Evolutionary conservation across 2,113 vertebrate genomes (phyloP), one percentile per base, ranked within the genome.

Genomic region (Hippotragus niger): DNA sequence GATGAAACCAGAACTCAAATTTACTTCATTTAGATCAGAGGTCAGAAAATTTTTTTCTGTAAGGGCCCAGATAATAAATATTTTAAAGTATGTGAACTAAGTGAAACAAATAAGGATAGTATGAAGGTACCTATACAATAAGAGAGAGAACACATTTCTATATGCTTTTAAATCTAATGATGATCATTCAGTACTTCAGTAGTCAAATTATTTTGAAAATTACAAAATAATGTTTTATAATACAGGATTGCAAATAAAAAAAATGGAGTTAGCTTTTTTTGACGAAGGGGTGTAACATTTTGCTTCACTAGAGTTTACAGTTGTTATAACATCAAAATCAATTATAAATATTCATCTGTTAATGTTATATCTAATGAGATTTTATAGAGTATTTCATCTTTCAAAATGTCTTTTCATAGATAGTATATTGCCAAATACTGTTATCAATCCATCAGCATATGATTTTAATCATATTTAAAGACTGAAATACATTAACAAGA

Each of bases 381-480:
- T 85, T 88, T 88, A 91, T 64, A 81, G 16, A 52, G 31, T 53
- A 60, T 88, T 94, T 94, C 6, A 23, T 94, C 45, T 84, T 91
- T 62, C 40, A 90, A 84, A 94, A 84, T 92, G 23, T 71, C 76
- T 97, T 88, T 96, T 67, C 45, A 91, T 9, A 88, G 27, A 33
- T 9, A 50, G 6, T 3, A 4, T 21, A 43, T 45, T 62, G 62
- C 50, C 11, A 64, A 86, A 80, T 96, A 74, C 31, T 85, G 27
- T 50, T 90, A 90, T 52, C 53, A 96, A 43, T 27, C 10, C 21
- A 84, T 31, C 8, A 88, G 36, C n/a, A n/a, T 25, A 29, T 90
- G 81, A 87, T 88, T 96, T 89, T 62, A 90, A 60, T 95, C 47
- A 87, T 45, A 50, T 53, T 94, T 74, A 74, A 94, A 94, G 84